Evolutionary conservation across 2,888 invertebrate genomes (phyloP).

Genomic region (Horisme vitalbata): DNA sequence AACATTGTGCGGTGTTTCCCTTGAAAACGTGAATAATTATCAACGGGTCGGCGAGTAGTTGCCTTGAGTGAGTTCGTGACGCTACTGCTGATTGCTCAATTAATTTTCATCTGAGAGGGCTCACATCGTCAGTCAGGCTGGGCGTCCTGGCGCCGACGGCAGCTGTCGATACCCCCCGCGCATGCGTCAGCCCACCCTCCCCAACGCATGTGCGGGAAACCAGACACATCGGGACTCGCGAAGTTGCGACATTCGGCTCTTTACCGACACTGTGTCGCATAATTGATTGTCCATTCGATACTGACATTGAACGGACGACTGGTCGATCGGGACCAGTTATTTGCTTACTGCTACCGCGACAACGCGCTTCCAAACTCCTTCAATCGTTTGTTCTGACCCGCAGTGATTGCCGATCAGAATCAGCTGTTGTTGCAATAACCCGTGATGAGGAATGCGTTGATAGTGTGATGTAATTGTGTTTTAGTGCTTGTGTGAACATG

Average conservation of each 20-base stretch:
- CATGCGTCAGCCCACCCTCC: constrained; percentile 54
- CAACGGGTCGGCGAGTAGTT: constrained; percentile 24
- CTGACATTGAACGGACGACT: constrained; percentile 76
- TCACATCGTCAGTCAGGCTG: constrained; percentile 43
- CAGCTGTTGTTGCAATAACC: constrained; percentile 49
- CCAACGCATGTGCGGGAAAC: constrained; percentile 61
- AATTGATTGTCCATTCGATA: constrained; percentile 78
- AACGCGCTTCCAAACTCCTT: constrained; percentile 50
- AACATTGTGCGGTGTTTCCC: neutral
- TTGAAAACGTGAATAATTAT: constrained; percentile 18
- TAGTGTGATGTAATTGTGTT: constrained; percentile 52
- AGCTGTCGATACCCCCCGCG: constrained; percentile 58
- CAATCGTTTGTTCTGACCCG: neutral
- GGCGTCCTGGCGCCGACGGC: constrained; percentile 61
- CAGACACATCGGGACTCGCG: constrained; percentile 47
- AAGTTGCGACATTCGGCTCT: constrained; percentile 66
- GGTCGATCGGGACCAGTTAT: constrained; percentile 70
- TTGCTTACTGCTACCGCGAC: constrained; percentile 64
- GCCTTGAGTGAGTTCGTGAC: constrained; percentile 43
- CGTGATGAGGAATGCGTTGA: constrained; percentile 50
- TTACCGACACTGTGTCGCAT: constrained; percentile 69
- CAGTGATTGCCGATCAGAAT: constrained; percentile 35
- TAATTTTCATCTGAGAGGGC: constrained; percentile 43
- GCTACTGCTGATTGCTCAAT: constrained; percentile 49
- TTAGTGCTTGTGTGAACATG: constrained; percentile 55